These are phyloP conservation scores for Xylota sylvarum DNA, from an alignment of 2,888 invertebrate species.

Conservation along the genomic window DNA sequence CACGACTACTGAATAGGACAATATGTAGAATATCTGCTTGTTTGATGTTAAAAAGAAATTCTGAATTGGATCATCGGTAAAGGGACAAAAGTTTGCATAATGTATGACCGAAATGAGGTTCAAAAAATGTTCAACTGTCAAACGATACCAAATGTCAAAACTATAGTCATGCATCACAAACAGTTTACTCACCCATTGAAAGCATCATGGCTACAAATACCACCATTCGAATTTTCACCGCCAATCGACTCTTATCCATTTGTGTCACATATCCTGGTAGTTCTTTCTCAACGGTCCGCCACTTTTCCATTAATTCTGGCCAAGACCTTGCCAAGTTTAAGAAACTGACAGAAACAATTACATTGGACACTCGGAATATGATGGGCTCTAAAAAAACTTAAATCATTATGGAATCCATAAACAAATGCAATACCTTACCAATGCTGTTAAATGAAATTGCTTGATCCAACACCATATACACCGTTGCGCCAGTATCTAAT, in stretches of 20 bases:
- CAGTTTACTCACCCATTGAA: constrained; percentile 83
- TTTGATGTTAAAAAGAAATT: constrained; percentile 81
- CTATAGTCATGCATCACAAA: background rate
- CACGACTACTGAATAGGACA: constrained; percentile 79
- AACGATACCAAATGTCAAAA: constrained; percentile 15
- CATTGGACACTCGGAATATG: constrained; percentile 81
- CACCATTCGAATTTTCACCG: constrained; percentile 84
- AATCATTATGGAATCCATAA: background rate
- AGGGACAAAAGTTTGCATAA: constrained; percentile 81
- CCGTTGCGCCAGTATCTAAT: constrained; percentile 78
- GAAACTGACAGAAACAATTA: constrained; percentile 81
- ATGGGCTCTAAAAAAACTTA: constrained; percentile 80
- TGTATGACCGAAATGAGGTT: constrained; percentile 81
- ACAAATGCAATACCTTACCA: constrained; percentile 78
- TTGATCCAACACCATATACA: constrained; percentile 79
- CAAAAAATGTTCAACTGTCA: constrained; percentile 82
- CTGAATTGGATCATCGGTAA: constrained; percentile 81
- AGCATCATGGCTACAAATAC: constrained; percentile 85
- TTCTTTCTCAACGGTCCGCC: constrained; percentile 85
- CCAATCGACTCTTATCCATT: constrained; percentile 81
- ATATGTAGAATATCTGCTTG: constrained; percentile 80
- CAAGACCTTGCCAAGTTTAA: constrained; percentile 86
- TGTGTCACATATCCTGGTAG: constrained; percentile 82
- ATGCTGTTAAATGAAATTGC: constrained; percentile 82
- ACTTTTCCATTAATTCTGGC: constrained; percentile 85